Percentiles rank a stretch among this genome's conserved stretches.
Conservation (phyloP, 2,888 invertebrate genomes). For the Odontothrips loti region DNA sequence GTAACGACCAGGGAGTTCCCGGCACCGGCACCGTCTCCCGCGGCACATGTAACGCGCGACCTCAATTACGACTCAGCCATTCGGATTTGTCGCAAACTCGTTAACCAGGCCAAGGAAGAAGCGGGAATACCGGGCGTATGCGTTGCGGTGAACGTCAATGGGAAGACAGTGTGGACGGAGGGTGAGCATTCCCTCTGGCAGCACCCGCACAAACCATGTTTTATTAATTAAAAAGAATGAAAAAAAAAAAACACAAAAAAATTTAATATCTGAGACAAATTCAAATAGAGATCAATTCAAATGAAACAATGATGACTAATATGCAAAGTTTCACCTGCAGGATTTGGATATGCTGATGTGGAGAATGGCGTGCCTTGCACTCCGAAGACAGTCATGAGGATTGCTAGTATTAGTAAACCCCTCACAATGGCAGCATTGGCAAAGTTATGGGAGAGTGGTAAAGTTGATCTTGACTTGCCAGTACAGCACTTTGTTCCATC, state of each 20-base stretch:
- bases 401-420: conserved; percentile 57
- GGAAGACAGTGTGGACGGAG: conserved; percentile 48
- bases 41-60: background rate
- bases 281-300: no score
- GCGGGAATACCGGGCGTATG: conserved; percentile 47
- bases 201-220: no score
- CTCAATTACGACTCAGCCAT: background rate
- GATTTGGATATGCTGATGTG: conserved; percentile 53
- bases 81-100: conserved; percentile 34
- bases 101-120: conserved; percentile 40
- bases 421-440: conserved; percentile 53
- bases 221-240: no score
- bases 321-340: conserved; percentile 39
- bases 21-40: background rate
- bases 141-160: conserved; percentile 49
- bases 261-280: no score
- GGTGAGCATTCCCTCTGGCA: conserved; percentile 43
- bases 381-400: conserved; percentile 51
- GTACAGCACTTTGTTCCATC: conserved; percentile 51
- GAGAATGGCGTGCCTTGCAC: conserved; percentile 50
- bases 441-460: conserved; percentile 50
- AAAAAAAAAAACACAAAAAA: no score
- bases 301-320: background rate
- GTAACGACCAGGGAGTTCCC: no score
- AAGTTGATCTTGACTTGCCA: conserved; percentile 52